These are phyloP conservation scores for Vesta saturnalis DNA, from an alignment of 2,888 invertebrate genomes.

Conservation along the genomic window DNA sequence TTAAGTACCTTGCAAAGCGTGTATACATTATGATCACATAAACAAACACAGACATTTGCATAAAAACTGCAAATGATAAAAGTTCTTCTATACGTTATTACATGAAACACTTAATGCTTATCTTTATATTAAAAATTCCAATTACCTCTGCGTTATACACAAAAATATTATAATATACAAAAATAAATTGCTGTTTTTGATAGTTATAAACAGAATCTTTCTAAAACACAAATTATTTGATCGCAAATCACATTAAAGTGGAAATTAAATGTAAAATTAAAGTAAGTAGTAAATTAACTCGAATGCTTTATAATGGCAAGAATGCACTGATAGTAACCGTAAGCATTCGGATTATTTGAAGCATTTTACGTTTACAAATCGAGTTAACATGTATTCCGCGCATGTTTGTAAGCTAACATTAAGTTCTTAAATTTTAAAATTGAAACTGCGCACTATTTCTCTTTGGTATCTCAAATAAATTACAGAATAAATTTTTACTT, in stretches of 20 bases:
- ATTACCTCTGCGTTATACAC: not conserved
- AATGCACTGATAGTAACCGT: slow-evolving; percentile 9
- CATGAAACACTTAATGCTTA: slow-evolving; percentile 9
- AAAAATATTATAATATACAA: not conserved
- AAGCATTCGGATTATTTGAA: slow-evolving; percentile 12
- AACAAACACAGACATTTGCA: not conserved
- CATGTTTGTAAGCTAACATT: slow-evolving; percentile 16
- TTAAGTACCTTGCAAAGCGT: no score
- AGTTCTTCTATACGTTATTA: slow-evolving; percentile 2
- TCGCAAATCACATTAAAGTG: not conserved
- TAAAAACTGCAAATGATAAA: not conserved
- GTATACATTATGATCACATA: not conserved
- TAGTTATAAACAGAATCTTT: not conserved
- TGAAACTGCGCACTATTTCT: not conserved
- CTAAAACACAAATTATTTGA: not conserved
- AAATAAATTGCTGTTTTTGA: slow-evolving; percentile 10
- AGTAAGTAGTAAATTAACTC: slow-evolving; percentile 4
- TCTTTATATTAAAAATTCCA: not conserved
- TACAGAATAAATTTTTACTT: no score
- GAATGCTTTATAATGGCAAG: slow-evolving; percentile 3
- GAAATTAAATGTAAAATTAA: slow-evolving; percentile 9
- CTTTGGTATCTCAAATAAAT: not conserved
- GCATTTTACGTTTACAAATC: slow-evolving; percentile 26
- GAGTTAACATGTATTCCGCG: slow-evolving; percentile 22
- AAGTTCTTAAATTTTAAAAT: slow-evolving; percentile 6